A percentile compares a stretch with the other conserved stretches of the same genome.
phyloP scores from a whole-genome alignment of 2,797 vertebrate genomes.

The Peromyscus attwateri region DNA sequence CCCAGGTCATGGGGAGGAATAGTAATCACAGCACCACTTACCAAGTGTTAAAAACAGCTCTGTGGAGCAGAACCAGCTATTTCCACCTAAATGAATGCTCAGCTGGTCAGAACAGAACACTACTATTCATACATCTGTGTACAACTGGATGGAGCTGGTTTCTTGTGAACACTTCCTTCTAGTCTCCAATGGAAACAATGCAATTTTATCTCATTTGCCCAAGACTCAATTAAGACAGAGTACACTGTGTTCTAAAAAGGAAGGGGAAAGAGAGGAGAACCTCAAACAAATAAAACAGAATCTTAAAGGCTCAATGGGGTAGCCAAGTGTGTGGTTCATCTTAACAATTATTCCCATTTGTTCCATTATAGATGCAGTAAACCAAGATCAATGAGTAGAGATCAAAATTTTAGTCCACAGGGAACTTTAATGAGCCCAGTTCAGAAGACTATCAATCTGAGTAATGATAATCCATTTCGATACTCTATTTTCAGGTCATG shows the following conservation, averaged over 20 bases:
- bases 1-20: neutral
- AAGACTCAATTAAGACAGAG: neutral
- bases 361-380: neutral
- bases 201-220: constrained; percentile 9
- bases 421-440: neutral
- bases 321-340: neutral
- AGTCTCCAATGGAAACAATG: neutral
- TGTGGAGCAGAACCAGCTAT: neutral
- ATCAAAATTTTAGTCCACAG: neutral
- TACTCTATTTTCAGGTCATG: neutral
- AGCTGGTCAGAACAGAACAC: neutral
- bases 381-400: neutral
- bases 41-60: neutral
- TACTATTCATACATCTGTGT: neutral
- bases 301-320: neutral
- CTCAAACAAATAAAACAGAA: neutral
- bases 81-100: neutral
- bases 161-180: neutral
- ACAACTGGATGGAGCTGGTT: neutral
- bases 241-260: neutral
- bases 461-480: neutral
- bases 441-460: neutral
- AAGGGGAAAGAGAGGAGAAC: no score
- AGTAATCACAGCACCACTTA: neutral
- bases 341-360: neutral